Percentiles rank a stretch among this genome's conserved stretches.
Evolutionary conservation across 2,888 invertebrate species (phyloP).

Genomic region (Stenotaenia linearis): DNA sequence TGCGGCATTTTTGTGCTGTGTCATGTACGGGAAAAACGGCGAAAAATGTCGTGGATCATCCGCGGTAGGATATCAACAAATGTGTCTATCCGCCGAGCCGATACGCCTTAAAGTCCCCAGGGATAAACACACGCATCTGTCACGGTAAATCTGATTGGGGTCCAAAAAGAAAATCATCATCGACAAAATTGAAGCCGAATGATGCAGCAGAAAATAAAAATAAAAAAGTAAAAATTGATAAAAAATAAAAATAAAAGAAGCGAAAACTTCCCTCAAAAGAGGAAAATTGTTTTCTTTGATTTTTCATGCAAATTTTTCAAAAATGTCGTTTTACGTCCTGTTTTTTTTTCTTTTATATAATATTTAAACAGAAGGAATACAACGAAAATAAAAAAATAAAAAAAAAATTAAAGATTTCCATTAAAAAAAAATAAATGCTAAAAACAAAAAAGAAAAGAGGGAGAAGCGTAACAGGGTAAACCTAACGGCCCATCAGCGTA

Average conservation of each 20-base stretch:
- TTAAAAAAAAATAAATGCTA: neutral
- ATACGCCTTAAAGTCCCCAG: conserved; percentile 19
- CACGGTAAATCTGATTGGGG: conserved; percentile 12
- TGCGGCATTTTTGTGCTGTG: neutral
- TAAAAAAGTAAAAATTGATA: neutral
- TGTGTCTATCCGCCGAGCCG: conserved; percentile 21
- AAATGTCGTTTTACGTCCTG: neutral
- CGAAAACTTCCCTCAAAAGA: neutral
- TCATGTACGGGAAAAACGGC: neutral
- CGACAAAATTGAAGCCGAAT: conserved; percentile 17
- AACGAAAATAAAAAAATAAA: neutral
- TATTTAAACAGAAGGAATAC: neutral
- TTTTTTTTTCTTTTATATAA: too few species aligned
- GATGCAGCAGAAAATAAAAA: neutral
- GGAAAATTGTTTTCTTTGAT: conserved; percentile 11
- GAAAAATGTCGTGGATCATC: conserved; percentile 24
- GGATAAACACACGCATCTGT: conserved; percentile 24
- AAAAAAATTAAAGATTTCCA: neutral
- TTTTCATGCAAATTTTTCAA: neutral
- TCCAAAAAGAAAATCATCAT: conserved; percentile 22
- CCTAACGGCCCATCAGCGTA: conserved; percentile 24
- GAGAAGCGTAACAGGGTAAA: neutral
- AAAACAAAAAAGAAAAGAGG: neutral
- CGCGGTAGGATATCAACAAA: conserved; percentile 24
- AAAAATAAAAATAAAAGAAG: neutral